Evolutionary conservation across 2,113 vertebrate species (phyloP).

Genomic region (Uria lomvia): DNA sequence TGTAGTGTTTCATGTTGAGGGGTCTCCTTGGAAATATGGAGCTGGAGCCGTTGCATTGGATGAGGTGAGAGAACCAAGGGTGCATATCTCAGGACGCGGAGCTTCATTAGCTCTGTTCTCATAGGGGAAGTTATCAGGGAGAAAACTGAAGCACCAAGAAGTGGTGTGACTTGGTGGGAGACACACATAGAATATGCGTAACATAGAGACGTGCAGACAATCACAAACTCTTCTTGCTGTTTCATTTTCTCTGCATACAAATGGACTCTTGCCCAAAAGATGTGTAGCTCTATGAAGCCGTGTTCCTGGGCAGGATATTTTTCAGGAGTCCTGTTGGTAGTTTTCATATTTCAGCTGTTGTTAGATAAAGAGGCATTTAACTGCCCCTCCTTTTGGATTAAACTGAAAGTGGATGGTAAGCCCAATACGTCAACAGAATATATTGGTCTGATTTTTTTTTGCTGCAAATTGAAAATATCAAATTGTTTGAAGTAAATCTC

Average conservation of each 20-base stretch:
- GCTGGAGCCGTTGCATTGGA: background rate
- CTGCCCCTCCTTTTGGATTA: background rate
- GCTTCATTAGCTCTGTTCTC: background rate
- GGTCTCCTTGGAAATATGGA: background rate
- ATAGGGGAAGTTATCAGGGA: background rate
- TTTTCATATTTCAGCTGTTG: background rate
- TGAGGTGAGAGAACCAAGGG: background rate
- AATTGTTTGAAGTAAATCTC: background rate
- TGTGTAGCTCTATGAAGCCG: background rate
- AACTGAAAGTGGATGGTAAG: background rate
- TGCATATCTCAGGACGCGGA: background rate
- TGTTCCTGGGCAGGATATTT: background rate
- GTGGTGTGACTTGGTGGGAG: background rate
- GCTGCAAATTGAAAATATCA: background rate
- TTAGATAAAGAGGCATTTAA: background rate
- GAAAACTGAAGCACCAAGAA: background rate
- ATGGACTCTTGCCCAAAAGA: background rate
- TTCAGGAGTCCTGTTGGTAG: background rate
- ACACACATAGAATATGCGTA: rapidly evolving
- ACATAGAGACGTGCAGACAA: background rate
- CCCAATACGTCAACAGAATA: background rate
- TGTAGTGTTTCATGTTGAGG: background rate
- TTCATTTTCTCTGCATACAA: background rate
- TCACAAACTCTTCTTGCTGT: background rate
- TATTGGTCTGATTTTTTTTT: background rate